phyloP scores from a whole-genome alignment of 1,140 invertebrate genomes.

The Cotesia chilonis region DNA sequence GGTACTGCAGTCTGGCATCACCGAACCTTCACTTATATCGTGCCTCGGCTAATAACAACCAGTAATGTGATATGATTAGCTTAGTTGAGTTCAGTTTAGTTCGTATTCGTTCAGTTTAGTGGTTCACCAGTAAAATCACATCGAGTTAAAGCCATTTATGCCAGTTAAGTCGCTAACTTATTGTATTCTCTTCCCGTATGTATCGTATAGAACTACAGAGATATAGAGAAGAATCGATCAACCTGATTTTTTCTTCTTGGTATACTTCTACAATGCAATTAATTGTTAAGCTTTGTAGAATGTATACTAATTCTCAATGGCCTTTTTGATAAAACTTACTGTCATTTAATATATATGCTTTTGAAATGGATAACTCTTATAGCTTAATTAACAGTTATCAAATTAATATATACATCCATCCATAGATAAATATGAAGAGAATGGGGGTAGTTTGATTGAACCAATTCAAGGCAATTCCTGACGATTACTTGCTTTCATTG shows the following conservation, averaged over 20 bases:
- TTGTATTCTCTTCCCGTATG: conserved; percentile 42
- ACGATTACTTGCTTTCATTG: conserved; percentile 67
- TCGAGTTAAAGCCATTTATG: conserved; percentile 65
- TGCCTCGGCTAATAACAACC: conserved; percentile 64
- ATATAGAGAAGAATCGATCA: neutral
- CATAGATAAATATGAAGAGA: conserved; percentile 60
- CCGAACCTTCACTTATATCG: conserved; percentile 65
- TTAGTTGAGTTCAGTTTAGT: conserved; percentile 68
- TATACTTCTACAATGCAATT: neutral
- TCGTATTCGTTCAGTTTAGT: conserved; percentile 66
- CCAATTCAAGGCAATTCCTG: conserved; percentile 68
- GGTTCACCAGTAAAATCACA: conserved; percentile 65
- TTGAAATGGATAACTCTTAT: conserved; percentile 14
- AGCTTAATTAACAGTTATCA: conserved; percentile 59
- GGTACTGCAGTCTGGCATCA: conserved; percentile 60
- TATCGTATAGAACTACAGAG: neutral
- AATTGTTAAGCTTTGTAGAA: neutral
- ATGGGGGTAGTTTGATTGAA: conserved; percentile 68
- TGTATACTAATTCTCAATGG: neutral
- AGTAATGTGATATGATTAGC: conserved; percentile 68
- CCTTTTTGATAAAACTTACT: neutral
- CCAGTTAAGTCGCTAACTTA: conserved; percentile 61
- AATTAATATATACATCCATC: conserved; percentile 65
- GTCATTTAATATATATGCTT: neutral
- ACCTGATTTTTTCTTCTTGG: conserved; percentile 4